phyloP scores from a whole-genome alignment of 2,113 vertebrate genomes.

The Scalopus aquaticus region DNA sequence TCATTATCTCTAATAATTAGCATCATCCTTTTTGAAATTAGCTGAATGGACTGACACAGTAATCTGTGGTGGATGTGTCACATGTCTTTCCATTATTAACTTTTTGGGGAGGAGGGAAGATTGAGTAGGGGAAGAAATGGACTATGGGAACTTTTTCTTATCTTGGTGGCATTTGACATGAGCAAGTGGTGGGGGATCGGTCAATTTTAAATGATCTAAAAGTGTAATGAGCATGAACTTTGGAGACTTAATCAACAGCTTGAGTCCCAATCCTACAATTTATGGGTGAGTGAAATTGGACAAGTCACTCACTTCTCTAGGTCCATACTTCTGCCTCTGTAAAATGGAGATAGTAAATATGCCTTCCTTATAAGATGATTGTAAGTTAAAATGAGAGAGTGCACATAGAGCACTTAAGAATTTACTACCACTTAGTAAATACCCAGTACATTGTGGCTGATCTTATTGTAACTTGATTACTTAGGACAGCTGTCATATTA shows the following conservation, averaged over 20 bases:
- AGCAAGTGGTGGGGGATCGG: neutral
- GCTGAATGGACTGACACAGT: slow-evolving; percentile 72
- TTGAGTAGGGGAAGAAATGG: neutral
- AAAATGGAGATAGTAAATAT: neutral
- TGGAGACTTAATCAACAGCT: neutral
- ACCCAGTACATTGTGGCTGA: neutral
- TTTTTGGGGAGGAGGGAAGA: slow-evolving; percentile 32
- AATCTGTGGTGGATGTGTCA: slow-evolving; percentile 40
- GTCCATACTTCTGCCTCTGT: neutral
- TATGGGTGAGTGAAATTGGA: slow-evolving; percentile 8
- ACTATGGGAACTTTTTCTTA: slow-evolving; percentile 33
- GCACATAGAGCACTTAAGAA: neutral
- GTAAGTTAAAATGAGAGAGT: neutral
- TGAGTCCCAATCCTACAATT: neutral
- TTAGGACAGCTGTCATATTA: neutral
- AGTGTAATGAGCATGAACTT: neutral
- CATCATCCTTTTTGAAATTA: slow-evolving; percentile 73
- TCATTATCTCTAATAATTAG: slow-evolving; percentile 81
- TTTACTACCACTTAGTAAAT: slow-evolving; percentile 10
- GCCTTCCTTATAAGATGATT: neutral
- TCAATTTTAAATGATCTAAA: slow-evolving; percentile 8
- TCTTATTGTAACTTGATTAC: neutral
- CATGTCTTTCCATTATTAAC: slow-evolving; percentile 74
- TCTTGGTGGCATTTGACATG: slow-evolving; percentile 36
- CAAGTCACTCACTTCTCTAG: neutral